These are phyloP conservation scores for Hirudinaria manillensis DNA, from an alignment of 2,888 invertebrate genomes.

Conservation along the genomic window DNA sequence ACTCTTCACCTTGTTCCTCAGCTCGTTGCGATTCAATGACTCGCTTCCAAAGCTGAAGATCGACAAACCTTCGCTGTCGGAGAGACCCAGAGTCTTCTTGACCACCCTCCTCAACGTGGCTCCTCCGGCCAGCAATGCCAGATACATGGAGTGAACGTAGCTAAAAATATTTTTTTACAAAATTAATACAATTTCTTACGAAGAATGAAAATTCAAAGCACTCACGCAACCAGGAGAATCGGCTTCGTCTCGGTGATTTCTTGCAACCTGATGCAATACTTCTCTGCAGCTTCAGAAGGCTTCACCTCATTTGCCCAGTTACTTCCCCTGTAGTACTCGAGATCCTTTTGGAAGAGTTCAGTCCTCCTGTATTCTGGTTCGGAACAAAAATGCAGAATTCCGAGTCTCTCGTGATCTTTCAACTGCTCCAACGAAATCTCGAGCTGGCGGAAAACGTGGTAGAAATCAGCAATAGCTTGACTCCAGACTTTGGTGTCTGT, in stretches of 20 bases:
- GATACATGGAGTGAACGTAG: constrained; percentile 42
- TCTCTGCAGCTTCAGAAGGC: constrained; percentile 35
- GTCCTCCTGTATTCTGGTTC: constrained; percentile 35
- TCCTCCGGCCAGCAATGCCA: constrained; percentile 43
- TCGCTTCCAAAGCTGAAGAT: constrained; percentile 37
- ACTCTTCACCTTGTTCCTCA: constrained; percentile 31
- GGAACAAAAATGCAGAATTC: constrained; percentile 31
- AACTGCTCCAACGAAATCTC: constrained; percentile 37
- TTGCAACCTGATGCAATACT: constrained; percentile 39
- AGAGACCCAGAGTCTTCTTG: constrained; percentile 38
- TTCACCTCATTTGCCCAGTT: constrained; percentile 37
- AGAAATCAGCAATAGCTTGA: constrained; percentile 40
- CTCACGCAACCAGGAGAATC: constrained; percentile 26
- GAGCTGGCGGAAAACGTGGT: constrained; percentile 40
- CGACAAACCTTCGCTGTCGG: constrained; percentile 35
- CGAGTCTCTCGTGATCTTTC: constrained; percentile 34
- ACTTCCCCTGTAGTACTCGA: constrained; percentile 40
- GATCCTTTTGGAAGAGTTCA: constrained; percentile 39
- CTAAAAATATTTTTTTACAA: constrained; percentile 29
- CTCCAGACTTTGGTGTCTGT: constrained; percentile 37
- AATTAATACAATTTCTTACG: neutral
- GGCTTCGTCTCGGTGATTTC: constrained; percentile 26
- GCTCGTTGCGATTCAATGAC: constrained; percentile 17
- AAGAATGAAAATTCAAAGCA: neutral
- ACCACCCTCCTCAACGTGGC: constrained; percentile 39